Evolutionary conservation across 1,140 invertebrate genomes (phyloP), one percentile per base, ranked within the genome.

Genomic region (Potamilus streckersoni): DNA sequence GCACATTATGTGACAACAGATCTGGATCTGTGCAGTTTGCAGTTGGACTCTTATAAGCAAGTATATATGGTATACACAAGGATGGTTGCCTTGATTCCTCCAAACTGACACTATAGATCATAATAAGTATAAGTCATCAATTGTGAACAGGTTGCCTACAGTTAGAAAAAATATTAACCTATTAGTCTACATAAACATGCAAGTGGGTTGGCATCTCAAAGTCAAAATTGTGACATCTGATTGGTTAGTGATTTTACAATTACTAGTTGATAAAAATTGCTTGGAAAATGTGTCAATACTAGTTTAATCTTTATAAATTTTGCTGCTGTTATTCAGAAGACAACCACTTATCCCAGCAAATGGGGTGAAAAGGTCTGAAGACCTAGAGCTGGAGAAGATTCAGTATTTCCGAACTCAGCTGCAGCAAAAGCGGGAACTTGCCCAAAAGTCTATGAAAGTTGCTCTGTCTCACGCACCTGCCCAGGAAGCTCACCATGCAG

Each of bases 301-400:
- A 16, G 14, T 38, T 38, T 68, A 38, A 38, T 38, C n/a, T n/a
- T 16, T 38, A 68, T 4, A 17, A 38, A 31, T 68, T 68, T 31
- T 68, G n/a, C 13, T 61, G 57, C n/a, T 71, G 17, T 31, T 71
- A n/a, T 61, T 14, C 49, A 59, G 68, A 58, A 20, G 56, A 68
- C 70, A 20, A 58, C 59, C 73, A 76, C 2, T 76, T 56, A n/a
- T 58, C 15, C 38, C 67, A 57, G 20, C 27, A 27, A 78, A 77
- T 58, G 23, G 59, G 15, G 71, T 79, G 13, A 85, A 86, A 74
- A 86, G 64, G 31, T 73, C 83, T 49, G 87, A 87, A 68, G 79
- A 89, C 49, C 66, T 84, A 19, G 86, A 88, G 68, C 55, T 88
- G 71, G 85, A 87, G 57, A 80, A 83, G 66, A 88, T 88, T 49